Evolutionary conservation across 37 sponge, comb jelly and placozoan genomes (phyloP).

Genomic region (Ianthella basta): DNA sequence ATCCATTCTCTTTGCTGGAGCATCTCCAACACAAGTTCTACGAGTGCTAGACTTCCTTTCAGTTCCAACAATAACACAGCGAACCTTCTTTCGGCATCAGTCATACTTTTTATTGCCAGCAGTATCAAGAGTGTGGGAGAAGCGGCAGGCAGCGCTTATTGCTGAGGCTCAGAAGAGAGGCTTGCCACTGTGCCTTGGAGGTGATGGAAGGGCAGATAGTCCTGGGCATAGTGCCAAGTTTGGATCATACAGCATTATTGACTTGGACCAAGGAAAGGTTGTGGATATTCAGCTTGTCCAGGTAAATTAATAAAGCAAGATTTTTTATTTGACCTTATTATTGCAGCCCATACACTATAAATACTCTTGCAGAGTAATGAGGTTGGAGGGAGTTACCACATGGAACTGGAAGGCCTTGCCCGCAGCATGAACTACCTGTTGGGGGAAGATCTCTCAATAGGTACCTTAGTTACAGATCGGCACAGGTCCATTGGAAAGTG

Average conservation of each 20-base stretch:
- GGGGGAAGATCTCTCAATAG: neutral
- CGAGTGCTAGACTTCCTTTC: conserved; percentile 24
- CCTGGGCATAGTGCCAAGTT: conserved; percentile 71
- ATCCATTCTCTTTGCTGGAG: conserved; percentile 48
- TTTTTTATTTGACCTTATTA: neutral
- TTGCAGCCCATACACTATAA: neutral
- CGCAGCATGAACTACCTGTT: conserved; percentile 21
- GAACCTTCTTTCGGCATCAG: conserved; percentile 65
- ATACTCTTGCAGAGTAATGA: conserved; percentile 40
- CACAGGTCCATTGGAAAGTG: conserved; percentile 40
- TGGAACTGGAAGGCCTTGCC: conserved; percentile 47
- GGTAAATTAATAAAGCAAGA: neutral
- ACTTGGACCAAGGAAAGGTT: conserved; percentile 35
- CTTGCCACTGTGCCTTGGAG: conserved; percentile 31
- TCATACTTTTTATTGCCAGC: conserved; percentile 38
- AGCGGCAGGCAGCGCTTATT: conserved; percentile 29
- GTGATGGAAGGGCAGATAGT: conserved; percentile 71
- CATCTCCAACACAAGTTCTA: conserved; percentile 52
- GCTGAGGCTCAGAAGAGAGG: conserved; percentile 14
- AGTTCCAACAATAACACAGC: conserved; percentile 21
- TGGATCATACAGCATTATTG: conserved; percentile 61
- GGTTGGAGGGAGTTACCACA: conserved; percentile 34
- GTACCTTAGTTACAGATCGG: conserved; percentile 34
- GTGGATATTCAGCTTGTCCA: conserved; percentile 65
- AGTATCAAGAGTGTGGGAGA: conserved; percentile 36